These are phyloP conservation scores for Tylochromis polylepis DNA, from an alignment of 2,113 vertebrate species.

Conservation along the genomic window DNA sequence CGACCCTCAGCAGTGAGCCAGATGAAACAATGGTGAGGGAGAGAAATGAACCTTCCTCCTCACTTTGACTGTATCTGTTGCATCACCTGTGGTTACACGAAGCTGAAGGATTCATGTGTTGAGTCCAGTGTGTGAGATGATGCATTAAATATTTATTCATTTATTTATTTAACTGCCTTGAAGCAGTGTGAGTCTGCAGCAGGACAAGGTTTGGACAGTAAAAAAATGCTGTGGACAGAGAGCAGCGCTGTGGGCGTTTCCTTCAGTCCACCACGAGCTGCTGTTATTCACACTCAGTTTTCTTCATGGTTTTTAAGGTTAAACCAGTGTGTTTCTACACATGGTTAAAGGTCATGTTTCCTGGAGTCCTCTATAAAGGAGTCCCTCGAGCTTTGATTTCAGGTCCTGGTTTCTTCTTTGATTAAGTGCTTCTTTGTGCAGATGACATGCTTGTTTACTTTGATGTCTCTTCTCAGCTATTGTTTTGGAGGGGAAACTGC, in stretches of 20 bases:
- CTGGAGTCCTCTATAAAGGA: not conserved
- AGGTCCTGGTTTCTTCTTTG: not conserved
- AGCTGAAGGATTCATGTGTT: not conserved
- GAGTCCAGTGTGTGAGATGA: not conserved
- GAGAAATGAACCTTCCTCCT: not conserved
- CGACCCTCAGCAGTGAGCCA: not conserved
- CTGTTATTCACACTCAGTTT: not conserved
- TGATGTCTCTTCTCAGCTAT: not conserved
- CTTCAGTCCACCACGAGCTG: not conserved
- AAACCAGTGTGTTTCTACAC: fast-evolving
- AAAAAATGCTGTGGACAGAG: not conserved
- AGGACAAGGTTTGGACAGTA: not conserved
- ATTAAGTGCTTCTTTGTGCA: not conserved
- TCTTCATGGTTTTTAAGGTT: not conserved
- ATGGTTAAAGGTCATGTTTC: not conserved
- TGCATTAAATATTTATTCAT: not conserved
- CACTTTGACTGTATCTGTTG: not conserved
- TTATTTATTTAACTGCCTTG: not conserved
- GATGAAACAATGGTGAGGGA: not conserved
- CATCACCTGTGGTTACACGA: not conserved
- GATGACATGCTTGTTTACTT: not conserved
- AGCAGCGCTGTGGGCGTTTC: not conserved
- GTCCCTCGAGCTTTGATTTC: not conserved
- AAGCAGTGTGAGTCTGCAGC: not conserved
- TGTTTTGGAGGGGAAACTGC: not conserved